Percentiles rank a stretch among this genome's conserved stretches.
These are phyloP conservation scores for Aromia moschata DNA, from an alignment of 2,888 invertebrate genomes.

Conservation along the genomic window DNA sequence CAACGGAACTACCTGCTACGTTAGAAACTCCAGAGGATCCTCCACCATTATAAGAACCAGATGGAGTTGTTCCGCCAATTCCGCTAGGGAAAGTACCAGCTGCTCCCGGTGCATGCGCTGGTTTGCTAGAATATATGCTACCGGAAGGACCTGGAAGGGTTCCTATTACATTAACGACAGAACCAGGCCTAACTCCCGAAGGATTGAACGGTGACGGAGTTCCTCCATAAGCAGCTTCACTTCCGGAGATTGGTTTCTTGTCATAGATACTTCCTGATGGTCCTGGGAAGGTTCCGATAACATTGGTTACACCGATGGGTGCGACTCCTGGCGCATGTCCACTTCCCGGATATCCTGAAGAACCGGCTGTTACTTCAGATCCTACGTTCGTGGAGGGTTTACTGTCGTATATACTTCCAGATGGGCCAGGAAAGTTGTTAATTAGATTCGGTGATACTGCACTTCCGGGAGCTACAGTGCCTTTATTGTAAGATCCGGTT, in stretches of 20 bases:
- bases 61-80: background rate
- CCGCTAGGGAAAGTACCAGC: background rate
- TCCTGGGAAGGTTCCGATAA: constrained; percentile 34
- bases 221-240: background rate
- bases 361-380: background rate
- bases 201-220: background rate
- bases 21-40: background rate
- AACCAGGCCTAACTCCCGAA: background rate
- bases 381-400: constrained; percentile 29
- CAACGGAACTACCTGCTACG: background rate
- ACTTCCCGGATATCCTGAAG: background rate
- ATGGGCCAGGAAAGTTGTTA: constrained; percentile 36
- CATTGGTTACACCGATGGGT: background rate
- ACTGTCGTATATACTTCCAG: constrained; percentile 34
- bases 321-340: background rate
- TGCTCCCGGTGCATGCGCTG: constrained; percentile 2
- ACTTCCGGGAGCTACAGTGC: background rate
- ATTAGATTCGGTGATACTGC: constrained; percentile 3
- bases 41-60: background rate
- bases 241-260: constrained; percentile 30
- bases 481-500: background rate
- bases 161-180: background rate
- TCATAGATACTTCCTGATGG: constrained; percentile 32
- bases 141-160: constrained; percentile 33
- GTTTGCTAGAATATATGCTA: constrained; percentile 21